Evolutionary conservation across 2,113 vertebrate species (phyloP).

Genomic region (Thymallus thymallus): DNA sequence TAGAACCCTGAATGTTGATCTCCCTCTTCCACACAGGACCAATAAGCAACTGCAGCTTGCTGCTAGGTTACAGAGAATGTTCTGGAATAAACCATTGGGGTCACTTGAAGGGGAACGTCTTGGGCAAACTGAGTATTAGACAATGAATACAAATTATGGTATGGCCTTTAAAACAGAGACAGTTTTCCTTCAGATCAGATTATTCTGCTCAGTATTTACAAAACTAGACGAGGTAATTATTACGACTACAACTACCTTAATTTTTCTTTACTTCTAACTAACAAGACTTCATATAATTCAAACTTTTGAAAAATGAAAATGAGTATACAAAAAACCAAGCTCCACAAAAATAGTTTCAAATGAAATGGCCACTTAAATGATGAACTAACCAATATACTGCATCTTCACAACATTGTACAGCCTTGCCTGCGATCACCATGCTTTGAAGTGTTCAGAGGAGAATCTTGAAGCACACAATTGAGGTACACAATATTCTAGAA

Average conservation of each 20-base stretch:
- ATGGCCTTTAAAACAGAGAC: conserved; percentile 31
- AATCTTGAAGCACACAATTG: neutral
- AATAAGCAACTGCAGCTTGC: neutral
- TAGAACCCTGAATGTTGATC: too few species aligned
- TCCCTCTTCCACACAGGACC: neutral
- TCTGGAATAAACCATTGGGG: conserved; percentile 26
- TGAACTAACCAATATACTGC: neutral
- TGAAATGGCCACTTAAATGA: neutral
- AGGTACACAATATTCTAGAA: neutral
- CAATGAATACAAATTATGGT: conserved; percentile 53
- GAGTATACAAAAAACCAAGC: conserved; percentile 16
- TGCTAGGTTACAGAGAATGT: conserved; percentile 1
- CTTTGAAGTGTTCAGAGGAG: conserved; percentile 5
- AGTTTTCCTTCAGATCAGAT: conserved; percentile 60
- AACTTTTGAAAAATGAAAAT: too few species aligned
- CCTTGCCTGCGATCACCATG: conserved; percentile 6
- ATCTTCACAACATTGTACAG: conserved; percentile 21
- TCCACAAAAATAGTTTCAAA: neutral
- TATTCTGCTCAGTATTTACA: conserved; percentile 66
- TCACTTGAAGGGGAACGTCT: conserved; percentile 36
- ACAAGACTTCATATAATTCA: conserved; percentile 65
- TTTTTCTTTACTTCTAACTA: conserved; percentile 69
- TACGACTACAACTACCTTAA: conserved; percentile 66
- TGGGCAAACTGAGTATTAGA: conserved; percentile 48
- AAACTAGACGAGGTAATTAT: conserved; percentile 68